These are phyloP conservation scores for Campylomormyrus tamandua DNA, from an alignment of 2,113 vertebrate species.

Conservation along the genomic window DNA sequence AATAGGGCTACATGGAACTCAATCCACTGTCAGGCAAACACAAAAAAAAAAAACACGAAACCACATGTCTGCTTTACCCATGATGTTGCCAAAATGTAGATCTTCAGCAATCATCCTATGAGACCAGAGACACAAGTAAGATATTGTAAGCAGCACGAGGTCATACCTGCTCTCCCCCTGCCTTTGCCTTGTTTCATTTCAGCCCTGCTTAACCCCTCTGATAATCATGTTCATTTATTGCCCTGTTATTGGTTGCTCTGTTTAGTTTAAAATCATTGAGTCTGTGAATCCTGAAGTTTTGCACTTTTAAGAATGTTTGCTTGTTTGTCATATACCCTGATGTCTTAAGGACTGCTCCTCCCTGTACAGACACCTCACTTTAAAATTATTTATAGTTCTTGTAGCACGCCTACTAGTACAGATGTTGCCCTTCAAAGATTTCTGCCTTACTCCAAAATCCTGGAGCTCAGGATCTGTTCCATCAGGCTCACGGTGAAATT, in stretches of 20 bases:
- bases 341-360: conserved; percentile 1
- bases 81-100: conserved; percentile 14
- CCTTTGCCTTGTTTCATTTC: neutral
- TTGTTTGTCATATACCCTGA: neutral
- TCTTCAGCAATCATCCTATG: neutral
- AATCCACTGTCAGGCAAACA: conserved; percentile 14
- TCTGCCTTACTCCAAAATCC: conserved; percentile 14
- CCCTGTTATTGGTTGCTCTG: neutral
- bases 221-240: neutral
- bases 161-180: conserved; percentile 12
- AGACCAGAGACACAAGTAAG: neutral
- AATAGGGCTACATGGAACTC: conserved; percentile 18
- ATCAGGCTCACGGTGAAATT: neutral
- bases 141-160: conserved; percentile 21
- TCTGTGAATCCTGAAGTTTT: conserved; percentile 14
- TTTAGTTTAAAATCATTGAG: neutral
- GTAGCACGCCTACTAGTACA: neutral
- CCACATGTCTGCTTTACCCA: neutral
- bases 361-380: neutral
- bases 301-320: neutral
- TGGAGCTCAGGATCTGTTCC: neutral
- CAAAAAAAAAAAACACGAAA: neutral
- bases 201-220: neutral
- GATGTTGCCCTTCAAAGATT: neutral
- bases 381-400: conserved; percentile 5